Evolutionary conservation across 2,797 vertebrate species (phyloP).

Genomic region (Leptodactylus fallax): DNA sequence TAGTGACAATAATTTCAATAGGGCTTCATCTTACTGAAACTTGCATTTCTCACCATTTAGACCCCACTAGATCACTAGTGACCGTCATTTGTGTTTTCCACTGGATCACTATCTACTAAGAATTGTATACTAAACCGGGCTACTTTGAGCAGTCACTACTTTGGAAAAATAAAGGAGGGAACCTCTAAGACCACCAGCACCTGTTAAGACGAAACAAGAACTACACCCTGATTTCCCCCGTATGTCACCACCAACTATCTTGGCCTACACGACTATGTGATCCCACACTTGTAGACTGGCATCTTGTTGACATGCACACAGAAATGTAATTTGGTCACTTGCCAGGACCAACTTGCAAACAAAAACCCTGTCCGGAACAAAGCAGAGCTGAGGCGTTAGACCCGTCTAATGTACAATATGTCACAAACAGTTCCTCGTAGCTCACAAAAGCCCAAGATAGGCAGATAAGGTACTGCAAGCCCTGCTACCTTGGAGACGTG

Average conservation of each 20-base stretch:
- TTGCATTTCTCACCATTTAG: not conserved
- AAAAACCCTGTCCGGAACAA: constrained; percentile 1
- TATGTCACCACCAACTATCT: not conserved
- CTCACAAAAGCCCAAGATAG: constrained; percentile 23
- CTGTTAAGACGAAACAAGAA: not conserved
- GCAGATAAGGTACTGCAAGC: constrained; percentile 2
- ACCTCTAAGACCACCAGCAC: not conserved
- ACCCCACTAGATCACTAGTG: not conserved
- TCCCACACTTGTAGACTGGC: not conserved
- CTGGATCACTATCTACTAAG: not conserved
- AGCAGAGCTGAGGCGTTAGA: not conserved
- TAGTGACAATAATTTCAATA: not conserved
- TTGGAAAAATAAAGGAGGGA: too few species aligned
- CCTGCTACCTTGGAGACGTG: constrained; percentile 46
- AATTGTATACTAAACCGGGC: not conserved
- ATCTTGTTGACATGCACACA: constrained; percentile 4
- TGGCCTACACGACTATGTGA: not conserved
- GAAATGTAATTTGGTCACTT: constrained; percentile 15
- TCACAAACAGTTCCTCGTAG: constrained; percentile 17
- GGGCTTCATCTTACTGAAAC: not conserved
- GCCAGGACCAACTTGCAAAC: not conserved
- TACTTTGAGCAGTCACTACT: not conserved
- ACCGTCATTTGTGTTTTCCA: not conserved
- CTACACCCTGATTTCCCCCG: not conserved
- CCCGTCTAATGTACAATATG: constrained; percentile 6